phyloP scores from a whole-genome alignment of 2,797 vertebrate genomes.

The Artibeus lituratus region DNA sequence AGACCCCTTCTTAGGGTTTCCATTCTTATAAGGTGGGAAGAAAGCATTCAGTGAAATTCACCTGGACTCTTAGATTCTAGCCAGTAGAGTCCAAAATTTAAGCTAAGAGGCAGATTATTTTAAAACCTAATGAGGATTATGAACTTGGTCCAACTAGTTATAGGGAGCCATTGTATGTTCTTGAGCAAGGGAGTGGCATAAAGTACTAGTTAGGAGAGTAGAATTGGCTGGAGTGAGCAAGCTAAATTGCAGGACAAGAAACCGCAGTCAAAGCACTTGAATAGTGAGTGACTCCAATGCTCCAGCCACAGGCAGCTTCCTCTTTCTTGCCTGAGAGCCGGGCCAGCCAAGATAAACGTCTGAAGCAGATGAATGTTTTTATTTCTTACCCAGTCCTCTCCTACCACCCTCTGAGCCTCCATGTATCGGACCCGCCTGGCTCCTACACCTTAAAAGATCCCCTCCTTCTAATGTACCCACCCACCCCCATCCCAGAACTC shows the following conservation, averaged over 20 bases:
- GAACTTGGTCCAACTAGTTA: neutral
- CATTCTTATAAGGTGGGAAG: neutral
- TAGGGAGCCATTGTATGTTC: neutral
- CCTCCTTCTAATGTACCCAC: neutral
- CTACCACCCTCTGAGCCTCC: neutral
- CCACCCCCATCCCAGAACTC: neutral
- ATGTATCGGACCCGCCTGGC: accelerated
- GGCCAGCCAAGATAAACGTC: neutral
- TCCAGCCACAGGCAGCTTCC: neutral
- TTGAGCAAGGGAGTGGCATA: neutral
- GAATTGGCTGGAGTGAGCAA: neutral
- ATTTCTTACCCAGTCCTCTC: neutral
- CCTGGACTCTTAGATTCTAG: neutral
- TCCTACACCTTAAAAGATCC: neutral
- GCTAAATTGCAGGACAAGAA: neutral
- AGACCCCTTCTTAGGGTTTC: neutral
- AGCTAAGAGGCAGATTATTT: neutral
- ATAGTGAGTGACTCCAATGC: neutral
- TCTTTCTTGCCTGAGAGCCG: neutral
- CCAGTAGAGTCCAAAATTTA: neutral
- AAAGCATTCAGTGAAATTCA: neutral
- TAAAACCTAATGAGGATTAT: neutral
- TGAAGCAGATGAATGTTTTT: neutral
- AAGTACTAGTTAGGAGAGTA: neutral
- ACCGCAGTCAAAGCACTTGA: neutral